These are phyloP conservation scores for Protobothrops flavoviridis DNA, from an alignment of 2,113 vertebrate species.

Conservation along the genomic window DNA sequence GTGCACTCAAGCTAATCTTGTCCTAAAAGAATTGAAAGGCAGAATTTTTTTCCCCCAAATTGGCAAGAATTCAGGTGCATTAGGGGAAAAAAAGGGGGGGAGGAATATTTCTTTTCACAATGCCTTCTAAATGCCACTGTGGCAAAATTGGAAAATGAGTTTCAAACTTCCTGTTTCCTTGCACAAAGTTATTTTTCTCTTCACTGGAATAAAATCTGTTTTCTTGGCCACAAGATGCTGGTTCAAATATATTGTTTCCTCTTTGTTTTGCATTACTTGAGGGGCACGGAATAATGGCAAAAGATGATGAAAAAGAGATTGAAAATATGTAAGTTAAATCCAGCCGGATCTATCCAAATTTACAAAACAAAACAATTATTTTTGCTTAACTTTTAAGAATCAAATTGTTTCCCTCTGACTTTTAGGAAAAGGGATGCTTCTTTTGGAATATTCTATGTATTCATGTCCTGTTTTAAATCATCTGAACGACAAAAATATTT, in stretches of 20 bases:
- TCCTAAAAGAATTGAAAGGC: conserved; percentile 57
- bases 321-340: background rate
- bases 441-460: background rate
- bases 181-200: conserved; percentile 17
- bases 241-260: background rate
- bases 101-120: conserved; percentile 36
- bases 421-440: background rate
- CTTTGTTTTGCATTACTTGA: conserved; percentile 26
- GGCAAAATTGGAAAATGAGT: conserved; percentile 43
- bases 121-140: conserved; percentile 16
- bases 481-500: background rate
- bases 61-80: conserved; percentile 34
- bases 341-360: background rate
- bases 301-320: background rate
- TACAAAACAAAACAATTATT: background rate
- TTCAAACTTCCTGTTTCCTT: conserved; percentile 22
- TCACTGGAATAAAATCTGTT: conserved; percentile 35
- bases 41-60: conserved; percentile 44
- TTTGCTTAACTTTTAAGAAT: background rate
- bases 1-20: conserved; percentile 65
- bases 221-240: background rate
- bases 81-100: conserved; percentile 10
- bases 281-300: background rate
- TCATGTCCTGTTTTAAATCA: background rate
- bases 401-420: background rate